Percentiles rank a stretch among this genome's conserved stretches.
phyloP scores from a whole-genome alignment of 2,113 vertebrate species.

The Dasypus novemcinctus region DNA sequence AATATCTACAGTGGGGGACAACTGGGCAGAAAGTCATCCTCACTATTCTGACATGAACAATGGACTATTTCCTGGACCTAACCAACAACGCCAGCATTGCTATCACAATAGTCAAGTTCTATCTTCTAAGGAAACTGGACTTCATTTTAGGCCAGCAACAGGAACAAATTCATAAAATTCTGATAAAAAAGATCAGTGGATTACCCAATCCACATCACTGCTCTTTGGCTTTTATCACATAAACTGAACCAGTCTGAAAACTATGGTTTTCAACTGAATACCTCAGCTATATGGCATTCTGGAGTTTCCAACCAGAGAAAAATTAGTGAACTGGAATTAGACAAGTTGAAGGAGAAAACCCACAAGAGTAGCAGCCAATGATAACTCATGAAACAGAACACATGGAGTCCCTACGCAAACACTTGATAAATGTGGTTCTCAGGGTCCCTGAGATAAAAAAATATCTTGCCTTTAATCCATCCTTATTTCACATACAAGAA shows the following conservation, averaged over 20 bases:
- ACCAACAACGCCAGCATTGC: background rate
- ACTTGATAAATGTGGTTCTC: background rate
- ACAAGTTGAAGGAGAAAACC: background rate
- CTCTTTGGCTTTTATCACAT: background rate
- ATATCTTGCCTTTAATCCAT: background rate
- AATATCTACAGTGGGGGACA: background rate
- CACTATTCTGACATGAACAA: background rate
- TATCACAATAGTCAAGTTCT: background rate
- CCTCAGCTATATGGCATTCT: background rate
- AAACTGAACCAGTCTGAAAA: background rate
- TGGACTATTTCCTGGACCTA: background rate
- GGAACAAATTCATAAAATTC: slow-evolving; percentile 20
- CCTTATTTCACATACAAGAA: background rate
- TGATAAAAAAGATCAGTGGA: background rate
- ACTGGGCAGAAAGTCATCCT: background rate
- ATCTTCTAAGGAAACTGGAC: background rate
- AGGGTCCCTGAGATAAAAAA: background rate
- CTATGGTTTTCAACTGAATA: background rate
- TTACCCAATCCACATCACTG: background rate
- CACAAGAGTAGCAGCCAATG: background rate
- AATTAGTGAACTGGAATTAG: background rate
- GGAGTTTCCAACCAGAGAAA: background rate
- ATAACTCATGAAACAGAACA: background rate
- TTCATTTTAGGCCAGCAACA: background rate
- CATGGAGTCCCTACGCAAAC: background rate